Conservation (phyloP, 2,113 vertebrate genomes). For the Zosterops pallidus region DNA sequence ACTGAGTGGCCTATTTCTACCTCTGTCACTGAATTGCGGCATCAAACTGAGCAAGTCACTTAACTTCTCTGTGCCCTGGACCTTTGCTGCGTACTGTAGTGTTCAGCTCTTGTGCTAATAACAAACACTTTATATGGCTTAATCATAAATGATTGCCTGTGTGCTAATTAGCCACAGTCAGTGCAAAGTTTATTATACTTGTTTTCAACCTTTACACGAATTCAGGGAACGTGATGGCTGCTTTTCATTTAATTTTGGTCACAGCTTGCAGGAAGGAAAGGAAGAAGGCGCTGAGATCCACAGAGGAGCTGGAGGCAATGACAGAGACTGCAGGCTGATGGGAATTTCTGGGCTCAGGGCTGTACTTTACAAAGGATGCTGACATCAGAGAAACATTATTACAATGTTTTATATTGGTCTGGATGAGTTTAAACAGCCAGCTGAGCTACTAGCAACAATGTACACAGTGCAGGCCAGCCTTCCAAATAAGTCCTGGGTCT, state of each 20-base stretch:
- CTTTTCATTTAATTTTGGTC: conserved; percentile 28
- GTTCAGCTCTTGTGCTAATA: background rate
- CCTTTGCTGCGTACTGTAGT: background rate
- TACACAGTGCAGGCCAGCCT: background rate
- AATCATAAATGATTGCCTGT: conserved; percentile 23
- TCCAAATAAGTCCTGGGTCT: background rate
- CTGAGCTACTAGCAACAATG: conserved; percentile 13
- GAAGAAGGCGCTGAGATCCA: background rate
- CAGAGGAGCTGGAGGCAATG: background rate
- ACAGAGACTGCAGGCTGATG: background rate
- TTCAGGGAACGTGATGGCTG: background rate
- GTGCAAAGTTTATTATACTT: conserved; percentile 30
- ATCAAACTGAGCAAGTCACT: background rate
- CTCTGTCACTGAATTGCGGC: background rate
- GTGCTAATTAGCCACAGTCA: conserved; percentile 16
- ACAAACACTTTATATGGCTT: conserved; percentile 18
- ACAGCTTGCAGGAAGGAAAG: background rate
- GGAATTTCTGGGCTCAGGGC: background rate
- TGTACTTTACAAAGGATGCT: background rate
- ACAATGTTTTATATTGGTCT: background rate
- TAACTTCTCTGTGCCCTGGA: background rate
- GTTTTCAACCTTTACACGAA: conserved; percentile 26
- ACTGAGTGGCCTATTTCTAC: conserved; percentile 9
- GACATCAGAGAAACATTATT: background rate
- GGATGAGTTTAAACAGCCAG: conserved; percentile 13